phyloP scores from a whole-genome alignment of 1,140 invertebrate genomes.

The Drosophila cardini region DNA sequence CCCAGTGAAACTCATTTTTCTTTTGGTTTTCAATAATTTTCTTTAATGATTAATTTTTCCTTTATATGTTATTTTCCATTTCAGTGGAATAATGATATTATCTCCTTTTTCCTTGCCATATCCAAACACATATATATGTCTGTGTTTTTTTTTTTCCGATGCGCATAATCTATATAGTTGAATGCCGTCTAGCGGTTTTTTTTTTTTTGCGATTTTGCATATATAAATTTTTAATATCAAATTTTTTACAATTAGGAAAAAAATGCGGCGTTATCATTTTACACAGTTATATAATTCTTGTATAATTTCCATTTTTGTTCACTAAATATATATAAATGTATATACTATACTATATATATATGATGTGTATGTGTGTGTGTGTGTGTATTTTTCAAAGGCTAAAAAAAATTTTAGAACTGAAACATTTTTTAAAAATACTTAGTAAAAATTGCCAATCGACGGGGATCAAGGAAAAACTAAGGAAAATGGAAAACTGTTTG shows the following conservation, averaged over 20 bases:
- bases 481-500: neutral
- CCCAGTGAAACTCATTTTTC: neutral
- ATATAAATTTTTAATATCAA: constrained; percentile 82
- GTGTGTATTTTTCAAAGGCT: constrained; percentile 15
- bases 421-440: constrained; percentile 13
- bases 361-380: constrained; percentile 21
- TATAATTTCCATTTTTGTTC: constrained; percentile 57
- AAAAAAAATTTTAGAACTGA: constrained; percentile 25
- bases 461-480: constrained; percentile 1
- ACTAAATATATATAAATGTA: constrained; percentile 42
- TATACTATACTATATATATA: constrained; percentile 39
- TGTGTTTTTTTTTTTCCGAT: constrained; percentile 1
- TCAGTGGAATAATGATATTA: constrained; percentile 73
- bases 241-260: constrained; percentile 79
- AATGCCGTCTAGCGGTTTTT: constrained; percentile 15
- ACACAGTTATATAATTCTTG: constrained; percentile 60
- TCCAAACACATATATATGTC: constrained; percentile 45
- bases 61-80: constrained; percentile 68
- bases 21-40: constrained; percentile 2
- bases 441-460: constrained; percentile 28
- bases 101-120: constrained; percentile 57
- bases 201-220: constrained; percentile 51
- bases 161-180: constrained; percentile 26
- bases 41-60: constrained; percentile 68
- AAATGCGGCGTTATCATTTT: constrained; percentile 65